Percentiles rank a stretch among this genome's conserved stretches.
These are phyloP conservation scores for Neodiprion virginianus DNA, from an alignment of 1,140 invertebrate genomes.

Conservation along the genomic window DNA sequence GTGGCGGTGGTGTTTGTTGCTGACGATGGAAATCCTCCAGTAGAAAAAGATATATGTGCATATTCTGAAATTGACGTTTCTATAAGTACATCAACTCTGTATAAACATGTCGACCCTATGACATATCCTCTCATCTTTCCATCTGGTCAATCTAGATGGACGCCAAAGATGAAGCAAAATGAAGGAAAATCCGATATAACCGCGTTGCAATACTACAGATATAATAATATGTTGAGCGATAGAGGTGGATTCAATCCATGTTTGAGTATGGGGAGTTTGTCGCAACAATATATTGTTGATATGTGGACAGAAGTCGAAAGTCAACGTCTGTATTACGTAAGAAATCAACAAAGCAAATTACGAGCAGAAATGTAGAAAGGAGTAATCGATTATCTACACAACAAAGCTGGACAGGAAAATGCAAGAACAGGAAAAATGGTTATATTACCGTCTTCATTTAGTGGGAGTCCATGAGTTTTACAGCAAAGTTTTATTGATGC, in stretches of 20 bases:
- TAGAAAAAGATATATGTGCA: background rate
- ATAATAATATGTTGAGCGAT: slow-evolving; percentile 13
- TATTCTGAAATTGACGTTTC: background rate
- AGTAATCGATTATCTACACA: slow-evolving; percentile 22
- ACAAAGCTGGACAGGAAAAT: slow-evolving; percentile 18
- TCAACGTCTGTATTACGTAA: slow-evolving; percentile 21
- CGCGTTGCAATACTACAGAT: slow-evolving; percentile 24
- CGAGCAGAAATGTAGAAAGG: slow-evolving; percentile 20
- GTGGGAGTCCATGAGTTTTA: slow-evolving; percentile 10
- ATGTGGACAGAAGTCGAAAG: slow-evolving; percentile 24
- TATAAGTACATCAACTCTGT: background rate
- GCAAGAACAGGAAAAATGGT: slow-evolving; percentile 19
- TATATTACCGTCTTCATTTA: slow-evolving; percentile 23
- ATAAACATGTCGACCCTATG: no score
- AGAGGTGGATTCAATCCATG: slow-evolving; percentile 19
- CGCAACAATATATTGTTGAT: slow-evolving; percentile 29
- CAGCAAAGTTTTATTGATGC: slow-evolving; percentile 18
- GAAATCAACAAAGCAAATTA: slow-evolving; percentile 22
- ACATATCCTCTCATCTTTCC: background rate
- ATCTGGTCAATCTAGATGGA: slow-evolving; percentile 9
- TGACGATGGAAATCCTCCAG: no score
- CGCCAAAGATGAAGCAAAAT: slow-evolving; percentile 13
- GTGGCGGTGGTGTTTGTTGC: no score
- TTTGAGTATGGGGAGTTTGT: slow-evolving; percentile 21
- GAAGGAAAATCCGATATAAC: slow-evolving; percentile 17